phyloP scores from a whole-genome alignment of 23 tunicate species.

The Styela plicata region DNA sequence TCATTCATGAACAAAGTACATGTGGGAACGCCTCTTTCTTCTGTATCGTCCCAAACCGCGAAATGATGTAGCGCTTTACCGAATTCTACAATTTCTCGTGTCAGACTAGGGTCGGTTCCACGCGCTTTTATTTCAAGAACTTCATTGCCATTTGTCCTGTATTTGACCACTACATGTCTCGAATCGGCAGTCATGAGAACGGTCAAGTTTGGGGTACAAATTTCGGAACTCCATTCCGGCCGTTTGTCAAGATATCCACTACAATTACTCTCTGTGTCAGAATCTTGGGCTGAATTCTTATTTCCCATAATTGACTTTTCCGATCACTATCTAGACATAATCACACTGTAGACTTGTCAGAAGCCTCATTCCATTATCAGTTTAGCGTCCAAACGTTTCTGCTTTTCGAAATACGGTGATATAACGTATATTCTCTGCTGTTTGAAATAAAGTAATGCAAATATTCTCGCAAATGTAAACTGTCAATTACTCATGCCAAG shows the following conservation, averaged over 20 bases:
- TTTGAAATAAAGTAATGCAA: no score
- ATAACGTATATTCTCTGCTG: no score
- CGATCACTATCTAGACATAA: neutral
- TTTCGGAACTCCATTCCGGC: constrained; percentile 26
- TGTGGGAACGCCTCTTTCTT: neutral
- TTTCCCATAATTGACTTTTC: neutral
- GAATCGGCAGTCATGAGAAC: neutral
- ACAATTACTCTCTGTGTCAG: neutral
- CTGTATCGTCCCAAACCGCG: neutral
- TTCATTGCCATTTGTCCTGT: constrained; percentile 8
- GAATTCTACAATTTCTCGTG: neutral
- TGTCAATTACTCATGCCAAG: no score
- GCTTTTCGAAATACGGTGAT: no score
- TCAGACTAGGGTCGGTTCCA: neutral
- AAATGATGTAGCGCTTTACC: neutral
- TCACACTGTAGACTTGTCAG: no score
- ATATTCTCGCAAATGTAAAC: no score
- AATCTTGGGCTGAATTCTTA: neutral
- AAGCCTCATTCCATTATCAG: neutral
- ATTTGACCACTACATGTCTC: neutral
- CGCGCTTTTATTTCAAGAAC: neutral
- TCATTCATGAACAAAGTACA: neutral
- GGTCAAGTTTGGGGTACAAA: neutral
- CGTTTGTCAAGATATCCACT: neutral
- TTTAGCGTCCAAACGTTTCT: no score